Evolutionary conservation across 1,140 invertebrate genomes (phyloP), one percentile per base, ranked within the genome.

Genomic region (Danaus melanippus): DNA sequence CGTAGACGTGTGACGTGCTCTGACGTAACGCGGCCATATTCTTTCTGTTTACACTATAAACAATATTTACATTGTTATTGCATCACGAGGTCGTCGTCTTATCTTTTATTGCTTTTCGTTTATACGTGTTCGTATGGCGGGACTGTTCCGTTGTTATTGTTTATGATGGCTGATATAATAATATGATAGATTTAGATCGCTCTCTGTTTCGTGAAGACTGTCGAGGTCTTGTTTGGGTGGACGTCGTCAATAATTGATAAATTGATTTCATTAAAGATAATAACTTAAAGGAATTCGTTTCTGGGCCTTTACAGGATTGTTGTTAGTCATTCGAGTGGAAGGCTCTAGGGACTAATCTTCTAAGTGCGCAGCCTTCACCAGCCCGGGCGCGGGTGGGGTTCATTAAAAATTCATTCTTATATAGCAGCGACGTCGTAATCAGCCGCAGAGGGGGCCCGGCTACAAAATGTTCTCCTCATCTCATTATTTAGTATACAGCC

Each of bases 331-430:
- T 73, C 71, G 71, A 64, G 47, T 76, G 66, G 62, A 71, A 71
- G 55, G 70, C 83, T 78, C 79, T 52, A 62, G 81, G 77, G 79
- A 82, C 80, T 84, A 86, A 86, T 84, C 81, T 86, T 70, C 76
- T 82, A 84, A 86, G 84, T 86, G 84, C 81, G 81, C 81, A 73
- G 67, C 73, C 60, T 73, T 69, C 66, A 69, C 62, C 56, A 46
- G 67, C 52, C 48, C 46, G 64, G 48, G 56, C 21, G 62, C 56
- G 57, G 63, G 65, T 46, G 67, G 69, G 66, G 60, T 74, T 83
- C 79, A 86, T 86, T 86, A 86, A 86, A 86, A 86, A 83, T 86
- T 84, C 83, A 86, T 86, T 84, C 83, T 83, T 84, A 78, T 78
- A 84, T 84, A 71, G 76, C 69, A 74, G 71, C 78, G 54, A 42